Evolutionary conservation across 2,113 vertebrate genomes (phyloP), one percentile per base, ranked within the genome.

Genomic region (Kryptolebias marmoratus): DNA sequence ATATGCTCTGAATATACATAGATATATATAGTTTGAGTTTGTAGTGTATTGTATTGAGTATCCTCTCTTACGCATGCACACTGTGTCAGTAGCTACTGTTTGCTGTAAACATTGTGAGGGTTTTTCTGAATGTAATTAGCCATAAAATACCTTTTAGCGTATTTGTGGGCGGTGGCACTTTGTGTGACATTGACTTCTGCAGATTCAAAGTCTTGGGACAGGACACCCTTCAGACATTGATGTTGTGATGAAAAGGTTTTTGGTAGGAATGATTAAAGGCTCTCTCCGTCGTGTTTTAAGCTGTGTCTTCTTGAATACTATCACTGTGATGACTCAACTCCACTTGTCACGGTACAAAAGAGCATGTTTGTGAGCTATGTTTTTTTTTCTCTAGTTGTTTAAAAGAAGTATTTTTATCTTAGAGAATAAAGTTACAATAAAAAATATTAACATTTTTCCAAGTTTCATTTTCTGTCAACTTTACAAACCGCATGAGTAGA

Each of bases 401-500:
- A 67, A n/a, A 77, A 54, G 3, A 54, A 52, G 44, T 83, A 73
- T 82, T 88, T 83, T 81, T 86, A 79, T 77, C 67, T 77, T 10
- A 70, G 66, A 81, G 28, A 90, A 86, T 87, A 90, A 89, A 86
- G 28, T 64, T 16, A 58, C 53, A 15, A 4, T 65, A 31, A n/a
- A 71, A 71, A 60, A 27, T 48, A 8, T 58, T 39, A 36, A 62
- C 0, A 11, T 47, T 0, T 56, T 28, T 32, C 1, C 58, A 22
- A 22, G n/a, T 44, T 57, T 58, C 6, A 47, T 30, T 74, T 69
- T 69, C 2, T 53, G 22, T 66, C 30, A 13, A 22, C 9, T 42
- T 10, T 42, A 42, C 8, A 42, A 42, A 42, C 39, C 22, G 31
- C n/a, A 60, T 66, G 18, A 52, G 32, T 71, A 44, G 39, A 42